Evolutionary conservation across 2,797 vertebrate species (phyloP).

Genomic region (Acomys russatus): DNA sequence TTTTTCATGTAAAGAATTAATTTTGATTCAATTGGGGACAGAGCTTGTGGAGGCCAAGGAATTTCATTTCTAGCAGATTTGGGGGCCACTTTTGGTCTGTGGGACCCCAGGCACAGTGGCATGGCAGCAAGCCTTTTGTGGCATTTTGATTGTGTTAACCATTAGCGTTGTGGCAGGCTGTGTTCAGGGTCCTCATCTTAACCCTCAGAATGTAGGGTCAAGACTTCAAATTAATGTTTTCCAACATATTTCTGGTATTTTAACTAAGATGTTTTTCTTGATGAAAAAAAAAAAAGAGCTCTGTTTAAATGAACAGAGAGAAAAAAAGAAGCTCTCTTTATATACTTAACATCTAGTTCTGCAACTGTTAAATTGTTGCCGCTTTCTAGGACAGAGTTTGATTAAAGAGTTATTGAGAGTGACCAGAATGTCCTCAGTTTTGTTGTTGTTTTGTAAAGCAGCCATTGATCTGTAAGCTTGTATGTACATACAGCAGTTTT

Average conservation of each 20-base stretch:
- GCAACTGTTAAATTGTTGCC: slow-evolving; percentile 58
- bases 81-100: background rate
- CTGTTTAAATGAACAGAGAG: slow-evolving; percentile 37
- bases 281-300: slow-evolving; percentile 12
- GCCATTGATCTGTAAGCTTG: slow-evolving; percentile 47
- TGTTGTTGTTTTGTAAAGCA: background rate
- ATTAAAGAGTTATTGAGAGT: slow-evolving; percentile 46
- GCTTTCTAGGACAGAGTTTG: slow-evolving; percentile 54
- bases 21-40: slow-evolving; percentile 18
- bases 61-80: slow-evolving; percentile 37
- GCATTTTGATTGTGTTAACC: background rate
- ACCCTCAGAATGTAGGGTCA: slow-evolving; percentile 6
- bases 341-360: slow-evolving; percentile 21
- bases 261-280: slow-evolving; percentile 57
- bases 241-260: slow-evolving; percentile 43
- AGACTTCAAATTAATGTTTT: slow-evolving; percentile 12
- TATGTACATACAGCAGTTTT: background rate
- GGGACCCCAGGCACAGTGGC: background rate
- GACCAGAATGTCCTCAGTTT: slow-evolving; percentile 49
- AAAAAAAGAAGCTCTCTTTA: slow-evolving; percentile 30
- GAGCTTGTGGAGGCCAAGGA: background rate
- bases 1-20: slow-evolving; percentile 31
- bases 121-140: background rate
- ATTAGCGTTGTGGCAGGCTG: slow-evolving; percentile 31
- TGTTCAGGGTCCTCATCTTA: background rate